These are phyloP conservation scores for Molossus alvarezi DNA, from an alignment of 2,797 vertebrate species.

Conservation along the genomic window DNA sequence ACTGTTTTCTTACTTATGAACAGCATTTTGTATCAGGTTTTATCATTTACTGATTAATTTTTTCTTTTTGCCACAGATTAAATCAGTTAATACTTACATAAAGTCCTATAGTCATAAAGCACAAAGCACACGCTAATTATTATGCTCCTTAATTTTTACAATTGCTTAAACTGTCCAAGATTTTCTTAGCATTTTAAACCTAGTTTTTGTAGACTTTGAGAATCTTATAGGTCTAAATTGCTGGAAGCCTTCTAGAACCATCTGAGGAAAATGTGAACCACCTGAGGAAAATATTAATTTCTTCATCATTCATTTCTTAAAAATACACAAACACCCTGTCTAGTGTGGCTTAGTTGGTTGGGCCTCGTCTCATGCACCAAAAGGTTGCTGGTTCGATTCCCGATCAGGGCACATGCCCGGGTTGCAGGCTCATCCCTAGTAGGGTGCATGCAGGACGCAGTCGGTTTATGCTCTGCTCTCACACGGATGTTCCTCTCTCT, in stretches of 20 bases:
- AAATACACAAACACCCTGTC: neutral
- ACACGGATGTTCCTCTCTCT: neutral
- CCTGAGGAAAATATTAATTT: neutral
- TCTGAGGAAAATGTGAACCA: neutral
- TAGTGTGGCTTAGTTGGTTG: neutral
- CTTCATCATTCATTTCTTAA: neutral
- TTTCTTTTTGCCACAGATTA: neutral
- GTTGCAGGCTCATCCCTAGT: neutral
- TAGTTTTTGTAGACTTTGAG: slow-evolving; percentile 15
- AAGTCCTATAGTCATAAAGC: neutral
- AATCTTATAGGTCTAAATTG: neutral
- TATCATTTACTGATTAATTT: neutral
- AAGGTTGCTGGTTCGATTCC: neutral
- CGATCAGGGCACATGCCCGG: neutral
- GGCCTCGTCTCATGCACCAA: neutral
- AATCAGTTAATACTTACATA: neutral
- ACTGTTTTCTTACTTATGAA: neutral
- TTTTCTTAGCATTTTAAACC: slow-evolving; percentile 45
- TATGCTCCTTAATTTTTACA: slow-evolving; percentile 60
- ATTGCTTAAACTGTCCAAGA: slow-evolving; percentile 7
- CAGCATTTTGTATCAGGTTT: neutral
- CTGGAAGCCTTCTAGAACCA: slow-evolving; percentile 4
- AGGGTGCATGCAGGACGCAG: neutral
- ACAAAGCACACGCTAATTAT: slow-evolving; percentile 22
- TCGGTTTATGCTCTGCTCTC: neutral